Evolutionary conservation across 2,113 vertebrate genomes (phyloP).

Genomic region (Hemiscyllium ocellatum): DNA sequence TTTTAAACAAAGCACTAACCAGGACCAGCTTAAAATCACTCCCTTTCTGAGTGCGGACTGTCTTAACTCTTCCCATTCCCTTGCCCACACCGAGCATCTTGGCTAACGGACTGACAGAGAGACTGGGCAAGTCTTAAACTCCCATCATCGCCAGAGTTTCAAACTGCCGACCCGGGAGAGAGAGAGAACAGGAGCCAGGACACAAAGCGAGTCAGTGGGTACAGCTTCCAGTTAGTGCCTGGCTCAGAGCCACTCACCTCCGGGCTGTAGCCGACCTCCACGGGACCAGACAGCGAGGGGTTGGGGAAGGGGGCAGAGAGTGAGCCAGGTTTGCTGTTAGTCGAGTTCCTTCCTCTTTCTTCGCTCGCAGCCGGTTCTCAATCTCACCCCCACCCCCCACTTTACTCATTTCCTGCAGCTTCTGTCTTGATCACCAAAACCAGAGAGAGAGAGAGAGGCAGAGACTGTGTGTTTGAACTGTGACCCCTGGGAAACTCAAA

Average conservation of each 20-base stretch:
- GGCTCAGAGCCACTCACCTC: not conserved
- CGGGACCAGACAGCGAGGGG: too few relatives aligned
- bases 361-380: not conserved
- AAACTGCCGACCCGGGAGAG: not conserved
- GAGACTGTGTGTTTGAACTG: too few relatives aligned
- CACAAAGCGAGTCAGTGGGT: too few relatives aligned
- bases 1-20: not conserved
- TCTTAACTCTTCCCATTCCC: not conserved
- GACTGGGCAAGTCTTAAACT: too few relatives aligned
- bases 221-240: too few relatives aligned
- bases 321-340: too few relatives aligned
- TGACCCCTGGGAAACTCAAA: not conserved
- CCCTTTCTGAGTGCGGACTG: not conserved
- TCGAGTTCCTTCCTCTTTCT: not conserved
- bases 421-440: not conserved
- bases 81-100: too few relatives aligned
- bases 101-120: too few relatives aligned
- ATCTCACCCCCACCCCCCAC: not conserved
- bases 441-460: not conserved
- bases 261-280: not conserved
- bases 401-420: conserved; percentile 21
- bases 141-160: too few relatives aligned
- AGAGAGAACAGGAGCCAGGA: not conserved
- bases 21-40: not conserved
- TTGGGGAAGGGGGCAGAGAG: not conserved